These are phyloP conservation scores for Pollimyrus isidori DNA, from an alignment of 2,113 vertebrate species.

Conservation along the genomic window DNA sequence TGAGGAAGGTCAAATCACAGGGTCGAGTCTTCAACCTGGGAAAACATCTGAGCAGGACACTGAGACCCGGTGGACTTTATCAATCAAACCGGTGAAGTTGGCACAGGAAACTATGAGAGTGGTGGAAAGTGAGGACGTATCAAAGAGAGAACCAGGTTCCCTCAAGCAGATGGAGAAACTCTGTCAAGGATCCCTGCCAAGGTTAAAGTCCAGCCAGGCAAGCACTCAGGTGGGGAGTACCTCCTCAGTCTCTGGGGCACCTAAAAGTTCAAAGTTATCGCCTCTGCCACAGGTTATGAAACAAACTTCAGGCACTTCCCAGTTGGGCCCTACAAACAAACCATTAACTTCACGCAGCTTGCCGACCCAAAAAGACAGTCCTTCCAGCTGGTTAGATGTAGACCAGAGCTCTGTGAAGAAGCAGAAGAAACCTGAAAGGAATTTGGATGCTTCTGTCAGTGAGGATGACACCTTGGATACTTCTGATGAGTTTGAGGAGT, in stretches of 20 bases:
- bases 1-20: neutral
- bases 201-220: neutral
- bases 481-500: conserved; percentile 71
- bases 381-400: conserved; percentile 51
- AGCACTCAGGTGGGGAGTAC: neutral
- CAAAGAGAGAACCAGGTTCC: neutral
- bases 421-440: conserved; percentile 44
- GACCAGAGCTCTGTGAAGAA: conserved; percentile 41
- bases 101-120: conserved; percentile 20
- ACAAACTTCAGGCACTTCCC: conserved; percentile 2
- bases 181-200: neutral
- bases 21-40: neutral
- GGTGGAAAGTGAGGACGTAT: neutral
- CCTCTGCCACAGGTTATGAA: neutral
- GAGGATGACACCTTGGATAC: conserved; percentile 66
- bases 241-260: neutral
- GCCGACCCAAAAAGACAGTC: conserved; percentile 35
- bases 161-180: neutral
- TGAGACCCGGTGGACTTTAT: neutral
- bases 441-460: conserved; percentile 54
- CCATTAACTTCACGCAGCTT: conserved; percentile 21
- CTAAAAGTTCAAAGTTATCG: neutral
- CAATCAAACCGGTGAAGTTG: neutral
- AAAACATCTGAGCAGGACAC: neutral
- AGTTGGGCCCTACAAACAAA: conserved; percentile 32